These are phyloP conservation scores for Ophion obscuratus DNA, from an alignment of 2,888 invertebrate species.

Conservation along the genomic window DNA sequence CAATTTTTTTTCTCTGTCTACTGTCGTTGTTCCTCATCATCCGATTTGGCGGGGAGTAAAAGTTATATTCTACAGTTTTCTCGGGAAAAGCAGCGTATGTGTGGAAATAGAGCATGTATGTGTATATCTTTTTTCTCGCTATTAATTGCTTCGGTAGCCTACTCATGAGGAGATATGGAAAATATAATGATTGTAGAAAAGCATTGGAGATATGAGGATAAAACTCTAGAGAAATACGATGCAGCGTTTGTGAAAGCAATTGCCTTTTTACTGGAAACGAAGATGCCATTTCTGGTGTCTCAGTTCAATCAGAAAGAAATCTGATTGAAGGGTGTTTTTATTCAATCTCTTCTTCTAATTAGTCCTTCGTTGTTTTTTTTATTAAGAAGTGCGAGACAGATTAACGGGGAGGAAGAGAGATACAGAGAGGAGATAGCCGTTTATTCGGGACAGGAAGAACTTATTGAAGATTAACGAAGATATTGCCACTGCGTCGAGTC, in stretches of 20 bases:
- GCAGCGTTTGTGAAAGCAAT: background rate
- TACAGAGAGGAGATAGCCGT: background rate
- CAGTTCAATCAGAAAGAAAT: no score
- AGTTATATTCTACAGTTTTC: background rate
- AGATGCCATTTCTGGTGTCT: background rate
- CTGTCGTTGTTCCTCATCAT: conserved; percentile 34
- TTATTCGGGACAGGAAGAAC: background rate
- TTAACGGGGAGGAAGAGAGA: background rate
- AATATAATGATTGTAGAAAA: background rate
- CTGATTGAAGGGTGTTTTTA: background rate
- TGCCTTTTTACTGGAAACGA: background rate
- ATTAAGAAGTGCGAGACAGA: background rate
- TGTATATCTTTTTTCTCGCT: background rate
- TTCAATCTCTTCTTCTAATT: background rate
- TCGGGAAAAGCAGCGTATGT: background rate
- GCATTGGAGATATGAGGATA: background rate
- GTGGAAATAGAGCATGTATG: background rate
- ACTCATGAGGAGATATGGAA: background rate
- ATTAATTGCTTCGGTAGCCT: background rate
- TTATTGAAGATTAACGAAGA: background rate
- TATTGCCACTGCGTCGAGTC: background rate
- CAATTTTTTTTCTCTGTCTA: conserved; percentile 3
- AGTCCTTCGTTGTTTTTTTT: background rate
- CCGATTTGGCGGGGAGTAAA: conserved; percentile 4
- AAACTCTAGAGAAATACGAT: background rate